Conservation (phyloP, 1,140 invertebrate genomes). For the Riptortus pedestris region DNA sequence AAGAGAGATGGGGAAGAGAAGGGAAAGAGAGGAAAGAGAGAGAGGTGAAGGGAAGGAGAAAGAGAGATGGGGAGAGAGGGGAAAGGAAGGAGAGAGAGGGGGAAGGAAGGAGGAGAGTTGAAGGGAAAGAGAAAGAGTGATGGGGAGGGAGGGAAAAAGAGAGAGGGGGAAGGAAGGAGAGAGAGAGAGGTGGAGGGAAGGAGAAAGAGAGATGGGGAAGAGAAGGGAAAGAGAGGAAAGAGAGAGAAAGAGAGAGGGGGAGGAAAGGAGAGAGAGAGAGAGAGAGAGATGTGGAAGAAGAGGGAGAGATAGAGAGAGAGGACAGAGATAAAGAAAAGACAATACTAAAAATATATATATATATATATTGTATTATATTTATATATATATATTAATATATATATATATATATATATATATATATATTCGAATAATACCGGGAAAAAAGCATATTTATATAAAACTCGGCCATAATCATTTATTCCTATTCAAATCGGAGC, state of each 20-base stretch:
- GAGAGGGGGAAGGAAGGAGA: background rate
- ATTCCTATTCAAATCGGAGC: no score
- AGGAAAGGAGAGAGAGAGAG: background rate
- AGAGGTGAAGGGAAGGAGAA: background rate
- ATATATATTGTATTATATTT: no score
- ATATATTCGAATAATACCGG: no score
- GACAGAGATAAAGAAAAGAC: no score
- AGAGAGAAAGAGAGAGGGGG: background rate
- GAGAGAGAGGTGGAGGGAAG: background rate
- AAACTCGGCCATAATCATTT: no score
- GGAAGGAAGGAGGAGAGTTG: background rate
- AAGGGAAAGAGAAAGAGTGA: background rate
- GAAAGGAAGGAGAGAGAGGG: background rate
- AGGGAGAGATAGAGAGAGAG: no score
- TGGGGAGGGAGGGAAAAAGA: background rate
- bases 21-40: background rate
- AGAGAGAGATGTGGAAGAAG: background rate
- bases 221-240: background rate
- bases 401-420: no score
- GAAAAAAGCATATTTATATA: no score
- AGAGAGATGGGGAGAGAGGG: background rate
- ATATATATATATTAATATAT: no score
- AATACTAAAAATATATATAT: no score
- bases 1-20: background rate
- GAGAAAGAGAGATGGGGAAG: background rate